Evolutionary conservation across 23 tunicate genomes (phyloP).

Genomic region (Ascidia mentula): DNA sequence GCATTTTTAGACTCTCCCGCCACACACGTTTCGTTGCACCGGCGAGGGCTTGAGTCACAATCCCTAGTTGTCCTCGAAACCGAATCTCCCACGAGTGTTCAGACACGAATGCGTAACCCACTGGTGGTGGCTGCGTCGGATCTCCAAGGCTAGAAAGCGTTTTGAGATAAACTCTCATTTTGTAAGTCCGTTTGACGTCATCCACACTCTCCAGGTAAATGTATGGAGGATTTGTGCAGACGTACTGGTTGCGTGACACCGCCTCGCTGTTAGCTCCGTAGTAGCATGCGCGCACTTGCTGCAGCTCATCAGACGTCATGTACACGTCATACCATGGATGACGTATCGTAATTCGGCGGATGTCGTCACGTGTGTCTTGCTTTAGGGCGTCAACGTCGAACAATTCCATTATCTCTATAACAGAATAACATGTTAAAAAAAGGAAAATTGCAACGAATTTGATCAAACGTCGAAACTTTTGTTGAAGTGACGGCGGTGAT

Average conservation of each 20-base stretch:
- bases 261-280: background rate
- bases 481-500: no score
- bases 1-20: slow-evolving; percentile 20
- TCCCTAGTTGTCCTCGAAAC: background rate
- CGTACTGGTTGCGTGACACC: slow-evolving; percentile 8
- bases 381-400: slow-evolving; percentile 13
- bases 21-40: slow-evolving; percentile 42
- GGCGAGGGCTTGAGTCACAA: slow-evolving; percentile 37
- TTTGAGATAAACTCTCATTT: background rate
- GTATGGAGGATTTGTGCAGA: slow-evolving; percentile 25
- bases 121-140: background rate
- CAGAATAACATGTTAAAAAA: no score
- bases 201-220: slow-evolving; percentile 33
- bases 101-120: slow-evolving; percentile 37
- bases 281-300: slow-evolving; percentile 22
- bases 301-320: slow-evolving; percentile 32
- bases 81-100: slow-evolving; percentile 33
- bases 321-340: slow-evolving; percentile 69
- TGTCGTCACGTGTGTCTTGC: background rate
- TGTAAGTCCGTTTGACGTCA: background rate
- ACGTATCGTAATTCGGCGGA: slow-evolving; percentile 39
- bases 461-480: no score
- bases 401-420: slow-evolving; percentile 45
- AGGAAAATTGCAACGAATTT: no score
- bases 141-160: background rate